phyloP scores from a whole-genome alignment of 2,888 invertebrate genomes.

The Apamea anceps region DNA sequence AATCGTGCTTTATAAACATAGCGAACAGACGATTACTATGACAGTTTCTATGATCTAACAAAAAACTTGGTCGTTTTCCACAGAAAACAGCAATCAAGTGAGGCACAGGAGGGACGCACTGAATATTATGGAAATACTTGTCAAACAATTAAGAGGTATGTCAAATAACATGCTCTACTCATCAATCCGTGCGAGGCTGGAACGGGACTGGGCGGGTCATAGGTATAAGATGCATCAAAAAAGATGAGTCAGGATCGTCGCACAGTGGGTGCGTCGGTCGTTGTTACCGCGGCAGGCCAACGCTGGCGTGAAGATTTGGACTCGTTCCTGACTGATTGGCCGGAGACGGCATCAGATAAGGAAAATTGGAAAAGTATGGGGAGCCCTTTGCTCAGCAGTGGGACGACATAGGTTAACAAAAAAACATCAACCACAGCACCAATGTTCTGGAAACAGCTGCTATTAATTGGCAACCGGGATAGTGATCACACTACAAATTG shows the following conservation, averaged over 20 bases:
- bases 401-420: too few species aligned
- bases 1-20: too few species aligned
- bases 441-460: background rate
- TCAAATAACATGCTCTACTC: background rate
- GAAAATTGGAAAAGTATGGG: too few species aligned
- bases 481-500: background rate
- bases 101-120: constrained; percentile 86
- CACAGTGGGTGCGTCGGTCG: too few species aligned
- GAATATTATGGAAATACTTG: constrained; percentile 84
- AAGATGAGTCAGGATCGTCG: too few species aligned
- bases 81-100: constrained; percentile 88
- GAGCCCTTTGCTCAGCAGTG: too few species aligned
- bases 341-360: too few species aligned
- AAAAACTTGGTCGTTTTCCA: constrained; percentile 18
- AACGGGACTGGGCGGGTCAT: too few species aligned
- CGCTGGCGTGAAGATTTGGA: too few species aligned
- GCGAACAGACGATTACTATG: background rate
- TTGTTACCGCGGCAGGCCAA: too few species aligned
- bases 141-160: constrained; percentile 83
- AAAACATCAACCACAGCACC: background rate
- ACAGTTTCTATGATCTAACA: background rate
- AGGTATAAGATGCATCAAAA: too few species aligned
- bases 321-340: too few species aligned
- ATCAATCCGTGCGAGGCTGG: background rate
- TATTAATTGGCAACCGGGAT: background rate